Base-by-base conservation (phyloP, 2,797 vertebrate species). In the Lagorchestes hirsutus region DNA sequence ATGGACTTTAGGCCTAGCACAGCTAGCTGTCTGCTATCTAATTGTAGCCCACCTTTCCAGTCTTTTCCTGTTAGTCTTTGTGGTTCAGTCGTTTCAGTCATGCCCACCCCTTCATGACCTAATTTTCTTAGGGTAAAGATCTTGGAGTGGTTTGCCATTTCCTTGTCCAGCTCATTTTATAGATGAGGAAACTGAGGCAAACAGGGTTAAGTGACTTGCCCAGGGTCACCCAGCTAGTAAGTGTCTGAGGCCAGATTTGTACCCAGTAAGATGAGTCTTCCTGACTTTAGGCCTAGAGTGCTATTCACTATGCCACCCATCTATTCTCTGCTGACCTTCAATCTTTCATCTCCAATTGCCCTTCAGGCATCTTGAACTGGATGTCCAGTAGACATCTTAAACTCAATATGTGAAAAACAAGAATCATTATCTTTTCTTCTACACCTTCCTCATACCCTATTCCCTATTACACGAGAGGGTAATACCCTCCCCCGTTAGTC, bases 281-380 rank as follows among this genome's bases (percentile, higher is more conserved):
- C 59, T 74, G 34, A 74, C 62, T 74, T 5, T 14, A 40, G 34
- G n/a, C n/a, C 8, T 16, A 18, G 62, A 22, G 14, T 34, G 2
- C 0, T 40, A 40, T 6, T 16, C n/a, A 18, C 5, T 9, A 1
- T 74, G n/a, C 6, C 16, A 3, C 67, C 28, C 5, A 0, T 16
- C 67, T 40, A 10, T 87, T 87, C 40, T 27, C 40, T 87, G 40
- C 40, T 50, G 74, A 11, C 9, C 22, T 27, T 22, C 22, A 87
- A 12, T 46, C 1, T 8, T n/a, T n/a, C 16, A 74, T 74, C 40
- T 82, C 67, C n/a, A 46, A 0, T n/a, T 46, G 67, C 22, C 22
- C 40, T 24, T 82, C n/a, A 46, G 67, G 22, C 18, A 46, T 22
- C 67, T 82, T 82, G n/a, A 40, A 46, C 34, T 16, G 31, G 24